These are phyloP conservation scores for Pyrocephalus nanus DNA, from an alignment of 2,797 vertebrate species.

Conservation along the genomic window DNA sequence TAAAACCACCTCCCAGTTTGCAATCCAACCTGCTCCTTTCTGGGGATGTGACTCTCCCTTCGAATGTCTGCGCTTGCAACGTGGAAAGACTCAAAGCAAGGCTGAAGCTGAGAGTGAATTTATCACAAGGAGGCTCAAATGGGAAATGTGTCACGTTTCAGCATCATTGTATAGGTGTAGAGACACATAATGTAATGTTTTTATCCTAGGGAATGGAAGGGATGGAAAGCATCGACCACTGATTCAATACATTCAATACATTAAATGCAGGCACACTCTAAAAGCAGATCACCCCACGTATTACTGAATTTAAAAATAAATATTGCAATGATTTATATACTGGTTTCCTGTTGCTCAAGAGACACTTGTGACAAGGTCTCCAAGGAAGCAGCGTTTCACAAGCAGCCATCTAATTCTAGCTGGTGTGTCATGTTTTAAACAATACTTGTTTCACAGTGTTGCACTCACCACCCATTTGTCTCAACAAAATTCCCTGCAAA, in stretches of 20 bases:
- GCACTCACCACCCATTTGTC: neutral
- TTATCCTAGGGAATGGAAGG: neutral
- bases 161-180: neutral
- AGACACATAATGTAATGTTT: neutral
- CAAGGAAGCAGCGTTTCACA: neutral
- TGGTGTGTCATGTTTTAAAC: neutral
- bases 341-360: conserved; percentile 1
- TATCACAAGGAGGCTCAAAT: neutral
- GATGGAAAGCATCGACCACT: neutral
- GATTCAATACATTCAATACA: neutral
- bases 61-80: neutral
- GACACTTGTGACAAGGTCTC: neutral
- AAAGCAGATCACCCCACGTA: neutral
- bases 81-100: neutral
- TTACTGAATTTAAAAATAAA: neutral
- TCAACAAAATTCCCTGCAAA: neutral
- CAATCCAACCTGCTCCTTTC: neutral
- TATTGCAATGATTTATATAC: neutral
- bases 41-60: neutral
- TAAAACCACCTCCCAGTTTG: neutral
- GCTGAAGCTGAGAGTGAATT: neutral
- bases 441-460: neutral
- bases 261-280: neutral
- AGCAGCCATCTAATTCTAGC: neutral
- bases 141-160: neutral